Conservation (phyloP, 2,797 vertebrate species). For the Capromys pilorides region DNA sequence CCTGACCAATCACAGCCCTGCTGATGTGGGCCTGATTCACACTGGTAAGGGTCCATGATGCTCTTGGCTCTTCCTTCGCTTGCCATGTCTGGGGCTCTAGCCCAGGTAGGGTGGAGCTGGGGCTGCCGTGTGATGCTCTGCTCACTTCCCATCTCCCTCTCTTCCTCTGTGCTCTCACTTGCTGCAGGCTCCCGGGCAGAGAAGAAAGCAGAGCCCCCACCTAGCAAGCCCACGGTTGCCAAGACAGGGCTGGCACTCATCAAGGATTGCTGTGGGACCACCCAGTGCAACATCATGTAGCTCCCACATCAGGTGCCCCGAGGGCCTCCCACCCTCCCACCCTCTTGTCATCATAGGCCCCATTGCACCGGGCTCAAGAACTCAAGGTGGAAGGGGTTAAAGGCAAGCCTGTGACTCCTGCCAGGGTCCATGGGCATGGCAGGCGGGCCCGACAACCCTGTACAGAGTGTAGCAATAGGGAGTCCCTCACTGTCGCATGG, state of each 20-base stretch:
- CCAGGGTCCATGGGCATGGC: conserved; percentile 53
- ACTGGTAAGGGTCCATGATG: neutral
- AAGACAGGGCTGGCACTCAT: conserved; percentile 95
- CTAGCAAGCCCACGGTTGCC: conserved; percentile 94
- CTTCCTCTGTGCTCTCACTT: neutral
- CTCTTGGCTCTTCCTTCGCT: conserved; percentile 11
- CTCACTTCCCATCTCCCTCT: neutral
- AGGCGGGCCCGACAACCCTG: conserved; percentile 67
- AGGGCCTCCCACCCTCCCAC: conserved; percentile 50
- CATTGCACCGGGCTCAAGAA: conserved; percentile 74
- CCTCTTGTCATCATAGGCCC: conserved; percentile 71
- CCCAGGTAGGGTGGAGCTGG: neutral
- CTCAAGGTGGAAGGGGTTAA: conserved; percentile 78
- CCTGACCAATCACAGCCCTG: no score
- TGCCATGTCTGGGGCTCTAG: neutral
- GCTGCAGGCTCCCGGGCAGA: conserved; percentile 90
- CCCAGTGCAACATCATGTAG: conserved; percentile 96
- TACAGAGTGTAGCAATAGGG: conserved; percentile 83
- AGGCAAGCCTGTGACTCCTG: conserved; percentile 77
- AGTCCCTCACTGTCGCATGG: conserved; percentile 88
- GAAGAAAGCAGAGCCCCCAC: conserved; percentile 93
- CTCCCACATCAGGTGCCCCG: conserved; percentile 55
- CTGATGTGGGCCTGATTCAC: neutral
- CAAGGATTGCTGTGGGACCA: conserved; percentile 97
- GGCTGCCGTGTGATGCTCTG: neutral